Percentiles rank a stretch among this genome's conserved stretches.
These are phyloP conservation scores for Sarcophaga subvicina DNA, from an alignment of 2,888 invertebrate genomes.

Conservation along the genomic window DNA sequence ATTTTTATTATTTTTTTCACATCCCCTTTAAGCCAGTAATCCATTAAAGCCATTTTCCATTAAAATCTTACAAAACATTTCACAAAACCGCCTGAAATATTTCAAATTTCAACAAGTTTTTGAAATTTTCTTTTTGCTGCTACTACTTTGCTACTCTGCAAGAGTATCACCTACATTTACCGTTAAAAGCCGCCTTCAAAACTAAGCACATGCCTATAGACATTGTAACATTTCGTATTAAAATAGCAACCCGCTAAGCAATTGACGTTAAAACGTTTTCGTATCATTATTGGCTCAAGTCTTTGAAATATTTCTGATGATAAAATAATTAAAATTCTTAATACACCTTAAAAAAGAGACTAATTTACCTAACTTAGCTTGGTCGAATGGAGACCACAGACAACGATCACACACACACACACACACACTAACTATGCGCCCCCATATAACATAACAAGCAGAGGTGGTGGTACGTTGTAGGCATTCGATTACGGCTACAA, in stretches of 20 bases:
- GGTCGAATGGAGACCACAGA: slow-evolving; percentile 54
- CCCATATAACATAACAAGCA: not conserved
- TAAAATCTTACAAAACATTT: too few relatives aligned
- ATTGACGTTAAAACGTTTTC: slow-evolving; percentile 36
- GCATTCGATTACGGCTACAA: not conserved
- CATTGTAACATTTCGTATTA: slow-evolving; percentile 50
- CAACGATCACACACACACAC: slow-evolving; percentile 12
- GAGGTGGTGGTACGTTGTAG: not conserved
- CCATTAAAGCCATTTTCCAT: too few relatives aligned
- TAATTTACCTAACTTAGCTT: slow-evolving; percentile 49
- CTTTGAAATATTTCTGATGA: slow-evolving; percentile 54
- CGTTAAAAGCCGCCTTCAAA: not conserved
- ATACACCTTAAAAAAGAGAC: slow-evolving; percentile 37
- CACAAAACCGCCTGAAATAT: too few relatives aligned
- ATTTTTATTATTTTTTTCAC: too few relatives aligned
- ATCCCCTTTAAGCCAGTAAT: too few relatives aligned
- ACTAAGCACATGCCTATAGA: not conserved
- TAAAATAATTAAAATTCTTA: slow-evolving; percentile 65
- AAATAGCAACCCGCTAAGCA: slow-evolving; percentile 34
- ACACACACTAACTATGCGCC: not conserved
- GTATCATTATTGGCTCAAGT: slow-evolving; percentile 53
- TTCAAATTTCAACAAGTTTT: too few relatives aligned
- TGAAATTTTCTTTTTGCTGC: too few relatives aligned
- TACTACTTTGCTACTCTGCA: not conserved
- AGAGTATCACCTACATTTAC: not conserved